A percentile compares a stretch with the other conserved stretches of the same genome.
Conservation (phyloP, 2,888 invertebrate genomes). For the Noctuana brunneofusca region DNA sequence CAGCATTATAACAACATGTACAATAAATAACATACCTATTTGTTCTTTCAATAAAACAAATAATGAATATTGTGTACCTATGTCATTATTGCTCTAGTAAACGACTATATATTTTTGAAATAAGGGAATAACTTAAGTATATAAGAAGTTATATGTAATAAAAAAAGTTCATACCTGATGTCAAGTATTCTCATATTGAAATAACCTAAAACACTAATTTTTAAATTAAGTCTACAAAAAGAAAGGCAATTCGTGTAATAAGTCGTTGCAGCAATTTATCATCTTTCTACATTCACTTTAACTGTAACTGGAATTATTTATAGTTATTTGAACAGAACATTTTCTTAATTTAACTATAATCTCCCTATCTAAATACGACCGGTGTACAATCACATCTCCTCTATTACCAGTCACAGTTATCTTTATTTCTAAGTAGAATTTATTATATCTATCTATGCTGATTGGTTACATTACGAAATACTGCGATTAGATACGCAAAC, state of each 20-base stretch:
- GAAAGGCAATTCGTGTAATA: neutral
- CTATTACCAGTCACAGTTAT: conserved; percentile 24
- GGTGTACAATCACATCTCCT: conserved; percentile 25
- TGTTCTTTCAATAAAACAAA: no score
- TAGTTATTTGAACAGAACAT: conserved; percentile 23
- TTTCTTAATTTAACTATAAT: conserved; percentile 26
- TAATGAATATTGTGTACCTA: no score
- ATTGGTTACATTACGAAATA: conserved; percentile 32
- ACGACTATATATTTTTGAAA: no score
- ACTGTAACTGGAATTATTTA: conserved; percentile 9
- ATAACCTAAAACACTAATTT: neutral
- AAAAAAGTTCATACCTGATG: no score
- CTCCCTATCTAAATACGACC: conserved; percentile 22
- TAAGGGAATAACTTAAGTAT: no score
- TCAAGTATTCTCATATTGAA: neutral
- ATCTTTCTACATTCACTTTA: neutral
- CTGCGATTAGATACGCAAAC: conserved; percentile 31
- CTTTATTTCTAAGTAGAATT: conserved; percentile 29
- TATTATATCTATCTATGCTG: conserved; percentile 26
- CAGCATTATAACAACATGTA: no score
- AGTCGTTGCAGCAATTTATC: neutral
- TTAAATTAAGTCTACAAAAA: neutral
- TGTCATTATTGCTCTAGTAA: no score
- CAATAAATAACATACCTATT: no score
- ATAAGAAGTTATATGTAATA: no score